These are phyloP conservation scores for Psilanteris sp. DNA, from an alignment of 1,140 invertebrate species.

Conservation along the genomic window DNA sequence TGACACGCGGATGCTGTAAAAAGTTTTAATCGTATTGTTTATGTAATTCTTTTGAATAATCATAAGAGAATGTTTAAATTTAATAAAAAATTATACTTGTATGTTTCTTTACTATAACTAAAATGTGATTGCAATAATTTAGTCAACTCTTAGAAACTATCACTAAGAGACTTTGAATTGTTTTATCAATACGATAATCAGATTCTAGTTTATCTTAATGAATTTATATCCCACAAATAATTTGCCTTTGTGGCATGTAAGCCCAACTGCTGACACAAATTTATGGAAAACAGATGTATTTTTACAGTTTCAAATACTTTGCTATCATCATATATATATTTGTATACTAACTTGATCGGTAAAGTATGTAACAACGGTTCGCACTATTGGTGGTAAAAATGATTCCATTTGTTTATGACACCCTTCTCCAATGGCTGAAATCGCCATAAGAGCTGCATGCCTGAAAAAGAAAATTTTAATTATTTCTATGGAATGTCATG, in stretches of 20 bases:
- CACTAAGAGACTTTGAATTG: constrained; percentile 53
- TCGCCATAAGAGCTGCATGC: constrained; percentile 98
- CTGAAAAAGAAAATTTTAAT: constrained; percentile 21
- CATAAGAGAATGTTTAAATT: too few species aligned
- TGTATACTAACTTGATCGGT: constrained; percentile 86
- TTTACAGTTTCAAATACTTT: too few species aligned
- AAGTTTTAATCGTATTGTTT: too few species aligned
- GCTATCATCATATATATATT: too few species aligned
- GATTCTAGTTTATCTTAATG: constrained; percentile 43
- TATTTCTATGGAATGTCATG: too few species aligned
- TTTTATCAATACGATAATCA: constrained; percentile 69
- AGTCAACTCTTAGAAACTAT: constrained; percentile 71
- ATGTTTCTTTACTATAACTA: constrained; percentile 65
- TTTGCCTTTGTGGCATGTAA: constrained; percentile 62
- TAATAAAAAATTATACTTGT: too few species aligned
- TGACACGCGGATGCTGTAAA: constrained; percentile 93
- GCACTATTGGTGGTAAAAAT: constrained; percentile 93
- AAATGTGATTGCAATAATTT: constrained; percentile 44
- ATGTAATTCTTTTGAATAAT: too few species aligned
- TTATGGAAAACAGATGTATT: too few species aligned
- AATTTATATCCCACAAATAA: constrained; percentile 72
- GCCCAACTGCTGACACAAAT: constrained; percentile 68
- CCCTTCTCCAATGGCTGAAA: constrained; percentile 98
- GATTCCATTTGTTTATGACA: constrained; percentile 99
- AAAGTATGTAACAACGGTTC: constrained; percentile 92